Conservation (phyloP, 2,888 invertebrate species). For the Platynereis dumerilii region DNA sequence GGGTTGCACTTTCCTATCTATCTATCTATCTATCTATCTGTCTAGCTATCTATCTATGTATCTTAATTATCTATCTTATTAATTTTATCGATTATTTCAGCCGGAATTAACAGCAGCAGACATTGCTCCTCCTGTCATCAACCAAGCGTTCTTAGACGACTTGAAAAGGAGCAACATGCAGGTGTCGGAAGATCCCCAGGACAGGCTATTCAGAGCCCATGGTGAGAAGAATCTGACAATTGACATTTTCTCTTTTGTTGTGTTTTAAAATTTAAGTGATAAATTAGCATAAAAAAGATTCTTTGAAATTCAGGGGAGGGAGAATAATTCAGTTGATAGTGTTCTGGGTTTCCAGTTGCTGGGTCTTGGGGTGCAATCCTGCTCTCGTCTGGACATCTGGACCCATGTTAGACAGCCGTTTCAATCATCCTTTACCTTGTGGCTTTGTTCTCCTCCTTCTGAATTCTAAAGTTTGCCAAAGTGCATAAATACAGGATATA, state of each 20-base stretch:
- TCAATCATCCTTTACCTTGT: too few relatives aligned
- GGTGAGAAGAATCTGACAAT: constrained; percentile 69
- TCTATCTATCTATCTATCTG: too few relatives aligned
- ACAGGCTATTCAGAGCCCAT: constrained; percentile 86
- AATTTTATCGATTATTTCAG: too few relatives aligned
- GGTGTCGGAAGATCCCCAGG: constrained; percentile 78
- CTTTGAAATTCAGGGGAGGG: neutral
- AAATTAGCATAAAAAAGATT: neutral
- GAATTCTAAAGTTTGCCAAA: too few relatives aligned
- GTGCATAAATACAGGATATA: too few relatives aligned
- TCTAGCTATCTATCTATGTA: too few relatives aligned
- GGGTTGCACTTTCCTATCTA: too few relatives aligned
- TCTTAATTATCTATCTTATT: too few relatives aligned
- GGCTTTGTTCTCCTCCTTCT: too few relatives aligned
- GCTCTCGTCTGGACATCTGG: too few relatives aligned
- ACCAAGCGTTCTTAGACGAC: constrained; percentile 69
- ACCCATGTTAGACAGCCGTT: too few relatives aligned
- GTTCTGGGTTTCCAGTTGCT: too few relatives aligned
- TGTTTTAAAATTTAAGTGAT: neutral
- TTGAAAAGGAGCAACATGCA: constrained; percentile 69
- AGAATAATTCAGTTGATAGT: neutral
- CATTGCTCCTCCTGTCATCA: constrained; percentile 74
- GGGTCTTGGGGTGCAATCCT: neutral
- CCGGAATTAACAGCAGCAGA: constrained; percentile 65
- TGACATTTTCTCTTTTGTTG: neutral